Conservation (phyloP, 1,140 invertebrate genomes). For the Hylyphantes graminicola region DNA sequence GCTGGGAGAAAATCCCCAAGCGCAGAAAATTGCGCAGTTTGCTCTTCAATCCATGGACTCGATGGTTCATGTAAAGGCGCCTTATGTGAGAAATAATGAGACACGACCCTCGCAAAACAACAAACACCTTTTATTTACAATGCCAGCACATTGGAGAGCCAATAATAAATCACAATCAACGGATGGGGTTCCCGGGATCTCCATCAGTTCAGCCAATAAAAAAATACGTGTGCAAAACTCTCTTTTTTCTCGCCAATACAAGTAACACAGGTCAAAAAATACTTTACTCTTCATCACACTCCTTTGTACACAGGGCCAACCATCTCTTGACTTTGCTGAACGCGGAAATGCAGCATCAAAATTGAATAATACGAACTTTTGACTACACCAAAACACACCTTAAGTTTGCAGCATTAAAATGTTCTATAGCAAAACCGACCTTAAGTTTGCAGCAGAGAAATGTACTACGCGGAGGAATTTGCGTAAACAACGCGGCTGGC, state of each 20-base stretch:
- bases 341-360: constrained; percentile 4
- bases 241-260: constrained; percentile 40
- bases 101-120: constrained; percentile 26
- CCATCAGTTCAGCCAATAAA: constrained; percentile 47
- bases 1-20: too few species aligned
- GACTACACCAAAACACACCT: too few species aligned
- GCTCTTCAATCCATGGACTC: too few species aligned
- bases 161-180: constrained; percentile 42
- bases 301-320: neutral
- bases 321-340: constrained; percentile 28
- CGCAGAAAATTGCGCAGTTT: too few species aligned
- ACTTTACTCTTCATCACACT: constrained; percentile 50
- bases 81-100: neutral
- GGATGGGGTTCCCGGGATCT: constrained; percentile 13
- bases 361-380: neutral
- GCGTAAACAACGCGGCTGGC: too few species aligned
- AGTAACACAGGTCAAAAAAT: constrained; percentile 58
- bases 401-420: too few species aligned
- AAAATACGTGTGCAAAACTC: constrained; percentile 60
- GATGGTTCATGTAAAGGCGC: neutral
- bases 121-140: constrained; percentile 59
- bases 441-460: too few species aligned
- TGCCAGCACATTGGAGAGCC: constrained; percentile 53
- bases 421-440: too few species aligned
- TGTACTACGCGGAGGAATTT: too few species aligned